Conservation (phyloP, 2,888 invertebrate genomes). For the Gari tellinella region DNA sequence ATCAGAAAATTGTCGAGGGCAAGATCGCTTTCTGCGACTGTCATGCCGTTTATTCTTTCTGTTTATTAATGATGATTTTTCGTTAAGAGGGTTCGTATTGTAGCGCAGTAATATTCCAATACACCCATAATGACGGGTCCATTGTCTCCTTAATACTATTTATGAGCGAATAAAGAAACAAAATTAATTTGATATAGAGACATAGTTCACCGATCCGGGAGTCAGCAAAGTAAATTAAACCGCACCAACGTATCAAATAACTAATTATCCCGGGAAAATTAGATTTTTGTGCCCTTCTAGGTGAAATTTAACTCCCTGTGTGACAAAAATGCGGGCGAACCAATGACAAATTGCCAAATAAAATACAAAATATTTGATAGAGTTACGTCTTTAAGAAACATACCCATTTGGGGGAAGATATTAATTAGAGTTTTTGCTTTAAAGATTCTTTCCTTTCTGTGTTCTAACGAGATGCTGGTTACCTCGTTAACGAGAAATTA, state of each 20-base stretch:
- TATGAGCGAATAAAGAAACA: constrained; percentile 59
- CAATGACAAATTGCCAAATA: constrained; percentile 63
- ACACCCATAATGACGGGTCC: background rate
- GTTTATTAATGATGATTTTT: constrained; percentile 53
- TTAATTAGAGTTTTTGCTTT: constrained; percentile 41
- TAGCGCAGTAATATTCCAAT: background rate
- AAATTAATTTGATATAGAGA: constrained; percentile 55
- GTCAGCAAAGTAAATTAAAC: constrained; percentile 52
- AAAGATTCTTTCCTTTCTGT: constrained; percentile 10
- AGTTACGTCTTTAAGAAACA: constrained; percentile 29
- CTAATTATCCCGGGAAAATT: constrained; percentile 62
- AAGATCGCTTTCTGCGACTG: constrained; percentile 19
- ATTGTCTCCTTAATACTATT: constrained; percentile 47
- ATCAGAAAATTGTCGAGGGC: constrained; percentile 16
- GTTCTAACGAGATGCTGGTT: background rate
- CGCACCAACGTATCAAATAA: constrained; percentile 50
- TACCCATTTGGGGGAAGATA: constrained; percentile 20
- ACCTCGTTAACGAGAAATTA: background rate
- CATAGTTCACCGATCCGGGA: constrained; percentile 23
- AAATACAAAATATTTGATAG: constrained; percentile 50
- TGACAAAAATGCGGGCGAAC: constrained; percentile 61
- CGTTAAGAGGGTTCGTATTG: constrained; percentile 12
- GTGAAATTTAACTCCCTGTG: constrained; percentile 53
- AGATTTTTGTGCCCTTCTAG: constrained; percentile 52
- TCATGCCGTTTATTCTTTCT: constrained; percentile 34